phyloP scores from a whole-genome alignment of 2,113 vertebrate species.

The Esox niger region DNA sequence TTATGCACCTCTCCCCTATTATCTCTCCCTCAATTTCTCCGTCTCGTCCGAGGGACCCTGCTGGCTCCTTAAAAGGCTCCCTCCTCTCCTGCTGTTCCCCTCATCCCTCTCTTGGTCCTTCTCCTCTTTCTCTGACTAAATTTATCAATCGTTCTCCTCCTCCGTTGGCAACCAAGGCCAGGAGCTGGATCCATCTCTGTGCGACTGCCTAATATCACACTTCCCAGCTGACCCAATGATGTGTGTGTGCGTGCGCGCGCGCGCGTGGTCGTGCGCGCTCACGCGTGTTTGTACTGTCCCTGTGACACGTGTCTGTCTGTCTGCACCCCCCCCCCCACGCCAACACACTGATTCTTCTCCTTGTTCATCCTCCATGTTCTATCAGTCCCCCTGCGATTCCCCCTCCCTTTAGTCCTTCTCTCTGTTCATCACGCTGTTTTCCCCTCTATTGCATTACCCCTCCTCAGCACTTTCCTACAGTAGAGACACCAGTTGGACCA shows the following conservation, averaged over 20 bases:
- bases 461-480: no score
- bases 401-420: conserved; percentile 18
- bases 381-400: conserved; percentile 2
- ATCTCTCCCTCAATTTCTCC: conserved; percentile 8
- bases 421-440: neutral
- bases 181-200: neutral
- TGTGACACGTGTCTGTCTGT: neutral
- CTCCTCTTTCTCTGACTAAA: conserved; percentile 7
- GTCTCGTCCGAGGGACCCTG: neutral
- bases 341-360: no score
- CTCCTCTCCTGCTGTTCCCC: neutral
- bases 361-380: no score
- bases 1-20: neutral
- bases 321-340: neutral
- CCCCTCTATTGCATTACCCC: no score
- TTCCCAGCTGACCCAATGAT: no score
- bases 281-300: no score
- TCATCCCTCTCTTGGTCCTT: neutral
- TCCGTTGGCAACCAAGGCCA: neutral
- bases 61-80: neutral
- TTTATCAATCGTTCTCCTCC: neutral
- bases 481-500: neutral
- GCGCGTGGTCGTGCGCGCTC: neutral
- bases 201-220: no score
- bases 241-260: neutral